Percentiles rank a stretch among this genome's conserved stretches.
Conservation (phyloP, 2,113 vertebrate species). For the Petromus typicus region DNA sequence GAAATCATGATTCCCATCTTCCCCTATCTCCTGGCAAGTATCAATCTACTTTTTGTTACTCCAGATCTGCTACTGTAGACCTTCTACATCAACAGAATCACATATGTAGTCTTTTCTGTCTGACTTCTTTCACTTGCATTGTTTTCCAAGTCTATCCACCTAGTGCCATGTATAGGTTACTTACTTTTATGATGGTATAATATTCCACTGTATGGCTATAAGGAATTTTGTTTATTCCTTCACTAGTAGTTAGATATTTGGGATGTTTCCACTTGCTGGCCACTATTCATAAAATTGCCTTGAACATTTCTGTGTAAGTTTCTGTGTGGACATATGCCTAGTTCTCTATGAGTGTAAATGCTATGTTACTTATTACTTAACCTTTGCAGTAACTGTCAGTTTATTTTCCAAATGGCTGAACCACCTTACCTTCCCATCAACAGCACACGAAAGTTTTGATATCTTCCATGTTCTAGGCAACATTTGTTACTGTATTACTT, state of each 20-base stretch:
- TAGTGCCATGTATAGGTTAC: background rate
- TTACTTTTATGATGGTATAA: background rate
- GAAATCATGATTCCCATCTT: background rate
- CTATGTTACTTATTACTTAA: background rate
- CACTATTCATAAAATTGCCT: background rate
- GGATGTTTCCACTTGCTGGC: conserved; percentile 1
- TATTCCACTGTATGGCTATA: background rate
- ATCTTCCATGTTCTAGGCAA: background rate
- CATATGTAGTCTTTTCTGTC: background rate
- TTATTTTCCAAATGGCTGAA: conserved; percentile 45
- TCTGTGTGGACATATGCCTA: background rate
- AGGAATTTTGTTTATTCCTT: background rate
- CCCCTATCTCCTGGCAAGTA: background rate
- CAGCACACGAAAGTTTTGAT: background rate
- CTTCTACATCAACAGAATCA: background rate
- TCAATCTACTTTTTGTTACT: background rate
- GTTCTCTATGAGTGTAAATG: background rate
- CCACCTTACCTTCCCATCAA: background rate
- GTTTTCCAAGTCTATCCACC: background rate
- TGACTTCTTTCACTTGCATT: conserved; percentile 25
- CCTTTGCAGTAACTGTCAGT: conserved; percentile 27
- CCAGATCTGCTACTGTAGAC: conserved; percentile 17
- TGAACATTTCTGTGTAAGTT: background rate
- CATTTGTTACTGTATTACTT: background rate
- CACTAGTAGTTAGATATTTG: background rate